A percentile compares a stretch with the other conserved stretches of the same genome.
Conservation (phyloP, 2,113 vertebrate species). For the Loxodonta africana region DNA sequence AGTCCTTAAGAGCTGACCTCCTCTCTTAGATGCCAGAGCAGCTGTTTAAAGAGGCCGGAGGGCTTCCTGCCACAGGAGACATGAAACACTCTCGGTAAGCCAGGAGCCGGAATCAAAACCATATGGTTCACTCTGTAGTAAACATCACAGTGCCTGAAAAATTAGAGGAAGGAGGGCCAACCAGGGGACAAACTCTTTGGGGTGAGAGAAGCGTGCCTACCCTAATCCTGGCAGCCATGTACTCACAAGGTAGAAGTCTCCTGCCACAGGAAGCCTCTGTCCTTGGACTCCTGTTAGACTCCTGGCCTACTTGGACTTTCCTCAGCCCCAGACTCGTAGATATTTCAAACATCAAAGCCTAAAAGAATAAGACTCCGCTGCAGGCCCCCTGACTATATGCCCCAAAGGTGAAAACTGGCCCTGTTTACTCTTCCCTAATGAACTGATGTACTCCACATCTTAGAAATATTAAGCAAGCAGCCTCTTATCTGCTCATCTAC, state of each 20-base stretch:
- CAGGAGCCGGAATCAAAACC: conserved; percentile 64
- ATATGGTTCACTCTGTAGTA: conserved; percentile 61
- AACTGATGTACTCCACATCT: neutral
- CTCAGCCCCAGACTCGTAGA: conserved; percentile 3
- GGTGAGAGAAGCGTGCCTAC: neutral
- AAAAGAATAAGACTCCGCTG: neutral
- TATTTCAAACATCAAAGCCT: neutral
- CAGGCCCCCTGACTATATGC: conserved; percentile 3
- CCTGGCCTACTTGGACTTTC: neutral
- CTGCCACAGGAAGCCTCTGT: neutral
- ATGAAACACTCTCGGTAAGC: conserved; percentile 61
- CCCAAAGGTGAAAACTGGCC: neutral
- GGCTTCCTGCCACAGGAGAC: conserved; percentile 33
- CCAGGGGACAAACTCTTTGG: conserved; percentile 30
- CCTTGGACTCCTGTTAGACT: conserved; percentile 5
- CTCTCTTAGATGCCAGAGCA: conserved; percentile 28
- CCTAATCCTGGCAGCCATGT: neutral
- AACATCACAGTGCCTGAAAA: conserved; percentile 72
- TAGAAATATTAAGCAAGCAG: conserved; percentile 46
- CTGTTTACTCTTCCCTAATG: conserved; percentile 37
- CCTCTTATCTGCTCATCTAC: neutral
- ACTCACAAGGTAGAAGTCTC: neutral
- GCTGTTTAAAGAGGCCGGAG: conserved; percentile 31
- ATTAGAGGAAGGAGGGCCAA: conserved; percentile 51
- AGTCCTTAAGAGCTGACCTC: neutral